phyloP scores from a whole-genome alignment of 2,113 vertebrate species.

The Psilopogon haemacephalus region DNA sequence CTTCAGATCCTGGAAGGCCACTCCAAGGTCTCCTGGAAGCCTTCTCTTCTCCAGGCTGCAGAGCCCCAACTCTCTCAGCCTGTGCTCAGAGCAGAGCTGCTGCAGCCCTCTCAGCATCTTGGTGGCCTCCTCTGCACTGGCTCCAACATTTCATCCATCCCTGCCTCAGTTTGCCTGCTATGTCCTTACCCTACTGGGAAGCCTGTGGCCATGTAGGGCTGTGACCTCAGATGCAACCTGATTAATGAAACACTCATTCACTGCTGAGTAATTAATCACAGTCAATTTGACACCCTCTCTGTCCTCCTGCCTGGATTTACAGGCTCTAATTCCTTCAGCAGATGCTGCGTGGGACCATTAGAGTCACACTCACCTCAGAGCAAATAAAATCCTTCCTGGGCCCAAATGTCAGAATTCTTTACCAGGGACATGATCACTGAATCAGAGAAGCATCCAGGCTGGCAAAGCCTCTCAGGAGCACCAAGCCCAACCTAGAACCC shows the following conservation, averaged over 20 bases:
- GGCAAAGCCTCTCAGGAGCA: too few species aligned
- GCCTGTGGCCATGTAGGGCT: not conserved
- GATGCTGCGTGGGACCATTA: not conserved
- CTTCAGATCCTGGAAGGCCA: too few species aligned
- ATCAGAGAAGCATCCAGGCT: too few species aligned
- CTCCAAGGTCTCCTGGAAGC: too few species aligned
- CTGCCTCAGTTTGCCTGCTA: not conserved
- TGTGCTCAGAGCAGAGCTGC: too few species aligned
- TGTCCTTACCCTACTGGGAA: fast-evolving
- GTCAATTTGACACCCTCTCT: not conserved
- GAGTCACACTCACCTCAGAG: not conserved
- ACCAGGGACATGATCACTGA: not conserved
- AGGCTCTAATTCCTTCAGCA: not conserved
- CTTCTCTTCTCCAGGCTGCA: too few species aligned
- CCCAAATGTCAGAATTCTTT: not conserved
- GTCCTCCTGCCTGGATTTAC: not conserved
- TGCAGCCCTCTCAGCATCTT: too few species aligned
- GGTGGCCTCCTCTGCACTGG: too few species aligned
- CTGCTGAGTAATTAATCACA: not conserved
- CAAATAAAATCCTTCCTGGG: fast-evolving
- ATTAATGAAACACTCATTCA: not conserved
- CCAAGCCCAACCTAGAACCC: too few species aligned
- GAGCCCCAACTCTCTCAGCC: too few species aligned
- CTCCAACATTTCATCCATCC: too few species aligned
- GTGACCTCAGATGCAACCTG: not conserved